phyloP scores from a whole-genome alignment of 1,140 invertebrate species.

The Aradophagus sp. region DNA sequence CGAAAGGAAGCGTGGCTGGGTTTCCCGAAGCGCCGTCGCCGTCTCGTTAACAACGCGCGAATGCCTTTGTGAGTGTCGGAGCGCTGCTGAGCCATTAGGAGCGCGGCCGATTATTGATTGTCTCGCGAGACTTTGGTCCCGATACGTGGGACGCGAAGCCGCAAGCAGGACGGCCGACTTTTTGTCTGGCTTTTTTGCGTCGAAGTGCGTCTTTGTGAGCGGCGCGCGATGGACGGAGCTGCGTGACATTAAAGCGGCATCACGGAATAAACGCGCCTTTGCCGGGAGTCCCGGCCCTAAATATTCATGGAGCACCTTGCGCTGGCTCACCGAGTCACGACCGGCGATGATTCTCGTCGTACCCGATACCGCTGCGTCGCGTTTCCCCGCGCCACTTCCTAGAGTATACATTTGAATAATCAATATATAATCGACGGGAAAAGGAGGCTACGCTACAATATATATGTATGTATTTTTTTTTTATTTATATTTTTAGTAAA shows the following conservation, averaged over 20 bases:
- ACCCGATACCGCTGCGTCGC: conserved; percentile 27
- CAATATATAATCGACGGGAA: too few relatives aligned
- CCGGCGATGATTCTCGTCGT: conserved; percentile 27
- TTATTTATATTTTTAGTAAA: too few relatives aligned
- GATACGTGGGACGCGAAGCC: conserved; percentile 40
- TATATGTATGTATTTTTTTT: too few relatives aligned
- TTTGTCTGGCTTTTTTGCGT: conserved; percentile 21
- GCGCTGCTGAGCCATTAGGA: conserved; percentile 35
- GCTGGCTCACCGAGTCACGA: conserved; percentile 47
- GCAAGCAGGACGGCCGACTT: too few relatives aligned
- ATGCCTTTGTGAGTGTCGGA: conserved; percentile 47
- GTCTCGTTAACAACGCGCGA: conserved; percentile 40
- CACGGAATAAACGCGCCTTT: conserved; percentile 59
- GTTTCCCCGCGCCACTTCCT: conserved; percentile 46
- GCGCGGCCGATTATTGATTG: conserved; percentile 41
- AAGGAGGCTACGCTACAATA: too few relatives aligned
- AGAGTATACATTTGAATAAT: conserved; percentile 55
- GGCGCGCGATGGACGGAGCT: conserved; percentile 40
- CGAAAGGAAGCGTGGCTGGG: conserved; percentile 24
- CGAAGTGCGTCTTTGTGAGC: conserved; percentile 34
- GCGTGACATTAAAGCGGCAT: conserved; percentile 52
- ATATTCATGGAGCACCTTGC: conserved; percentile 59
- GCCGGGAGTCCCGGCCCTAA: conserved; percentile 58
- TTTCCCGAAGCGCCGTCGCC: conserved; percentile 42
- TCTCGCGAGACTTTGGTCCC: conserved; percentile 36